phyloP scores from a whole-genome alignment of 2,888 invertebrate genomes.

The Operophtera brumata region DNA sequence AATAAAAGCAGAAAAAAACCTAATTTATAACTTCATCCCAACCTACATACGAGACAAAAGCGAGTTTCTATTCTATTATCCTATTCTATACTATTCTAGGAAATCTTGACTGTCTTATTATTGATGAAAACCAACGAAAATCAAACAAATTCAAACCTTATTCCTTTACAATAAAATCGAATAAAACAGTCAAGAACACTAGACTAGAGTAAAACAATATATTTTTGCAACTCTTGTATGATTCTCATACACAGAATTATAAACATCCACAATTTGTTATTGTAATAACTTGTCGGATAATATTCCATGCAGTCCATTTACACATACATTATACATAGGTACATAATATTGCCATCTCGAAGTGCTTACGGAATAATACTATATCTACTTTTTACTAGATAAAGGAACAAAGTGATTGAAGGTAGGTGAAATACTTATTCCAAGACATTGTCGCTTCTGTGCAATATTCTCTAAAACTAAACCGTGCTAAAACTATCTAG shows the following conservation, averaged over 20 bases:
- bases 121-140: background rate
- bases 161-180: constrained; percentile 1
- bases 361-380: background rate
- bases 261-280: constrained; percentile 15
- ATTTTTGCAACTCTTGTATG: constrained; percentile 40
- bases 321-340: constrained; percentile 10
- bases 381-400: background rate
- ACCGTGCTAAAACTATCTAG: too few species aligned
- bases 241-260: constrained; percentile 40
- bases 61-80: constrained; percentile 53
- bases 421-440: background rate
- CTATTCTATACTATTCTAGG: constrained; percentile 22
- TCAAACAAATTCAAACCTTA: constrained; percentile 8
- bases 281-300: background rate
- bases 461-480: too few species aligned
- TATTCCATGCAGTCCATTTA: background rate
- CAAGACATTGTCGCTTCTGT: background rate
- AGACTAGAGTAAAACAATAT: constrained; percentile 55
- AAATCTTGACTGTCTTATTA: constrained; percentile 25
- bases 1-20: constrained; percentile 50
- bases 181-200: constrained; percentile 43
- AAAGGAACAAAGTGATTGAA: background rate
- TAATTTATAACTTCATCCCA: constrained; percentile 36
- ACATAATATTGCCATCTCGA: constrained; percentile 1
- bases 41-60: constrained; percentile 45